Base-by-base conservation (phyloP, 2,797 vertebrate genomes). In the Rhinophrynus dorsalis region DNA sequence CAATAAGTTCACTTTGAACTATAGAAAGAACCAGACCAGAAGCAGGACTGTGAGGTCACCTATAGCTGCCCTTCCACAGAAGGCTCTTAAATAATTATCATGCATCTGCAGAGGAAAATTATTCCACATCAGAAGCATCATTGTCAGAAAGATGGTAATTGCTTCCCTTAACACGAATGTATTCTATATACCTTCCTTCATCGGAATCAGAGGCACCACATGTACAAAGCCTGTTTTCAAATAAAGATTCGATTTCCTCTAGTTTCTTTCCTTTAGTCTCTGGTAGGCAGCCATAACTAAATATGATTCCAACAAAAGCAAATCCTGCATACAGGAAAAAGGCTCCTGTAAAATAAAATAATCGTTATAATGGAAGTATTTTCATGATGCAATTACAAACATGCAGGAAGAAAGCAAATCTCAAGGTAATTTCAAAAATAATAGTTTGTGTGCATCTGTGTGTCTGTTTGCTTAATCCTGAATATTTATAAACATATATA, bases 111-210 rank as follows among this genome's bases (percentile, higher is more conserved):
- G 79, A 79, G 78, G 76, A 79, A 78, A 84, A 79, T 85, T 94
- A 99, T 77, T 99, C 96, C 81, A 98, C 95, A 67, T 99, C 97
- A 48, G 97, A 99, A 10, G 94, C 95, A 30, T 99, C 97, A 62
- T 99, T 99, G 91, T 99, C 97, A 47, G 97, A 99, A 79, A 99
- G 92, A 84, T 99, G 97, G 80, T 99, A 98, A 90, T 99, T 99
- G 76, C 95, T 98, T 75, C 97, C 97, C 86, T 98, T 99, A 76
- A 99, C 97, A 54, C 97, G 92, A 81, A 99, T 99, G 82, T 99
- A 99, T 82, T 99, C 97, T 1, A 99, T 95, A 74, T 99, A 98
- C 70, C 96, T 90, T 8, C 90, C 96, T 77, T 98, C 95, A 72
- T 98, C 97, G 2, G 95, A 94, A 81, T 98, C 95, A 0, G 93